Evolutionary conservation across 2,113 vertebrate species (phyloP), one percentile per base, ranked within the genome.

Genomic region (Cheilinus undulatus): DNA sequence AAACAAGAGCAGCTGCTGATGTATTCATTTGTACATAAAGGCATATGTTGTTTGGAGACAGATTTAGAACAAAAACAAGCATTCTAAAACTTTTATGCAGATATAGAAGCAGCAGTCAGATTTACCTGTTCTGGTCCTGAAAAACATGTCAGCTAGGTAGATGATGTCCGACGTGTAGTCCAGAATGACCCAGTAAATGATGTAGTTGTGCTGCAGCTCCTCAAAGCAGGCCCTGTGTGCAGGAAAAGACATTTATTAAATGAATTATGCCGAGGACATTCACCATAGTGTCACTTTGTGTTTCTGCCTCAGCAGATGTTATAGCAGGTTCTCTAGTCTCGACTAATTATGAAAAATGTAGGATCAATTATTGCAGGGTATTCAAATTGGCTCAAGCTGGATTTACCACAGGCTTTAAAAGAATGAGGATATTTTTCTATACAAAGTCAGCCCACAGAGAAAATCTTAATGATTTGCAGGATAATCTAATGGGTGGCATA

Each of bases 191-290:
- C 98, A 99, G 5, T 86, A 88, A 6, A 23, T n/a, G 60, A 98
- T 62, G 82, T 95, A 96, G 81, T 96, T 80, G 0, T 95, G 92
- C 71, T 99, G 97, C 66, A 99, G 92, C 80, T 99, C 98, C 78
- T 99, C 97, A 93, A 99, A 99, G 77, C 95, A 96, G 34, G 98
- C 96, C 91, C 97, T 99, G 88, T 66, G 72, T 45, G 22, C 2
- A 61, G 20, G 36, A 66, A 26, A 62, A 69, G 27, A 58, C 7
- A 11, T 38, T 13, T 7, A 45, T 17, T 45, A 3, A n/a, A 20
- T n/a, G n/a, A n/a, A 20, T 8, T 30, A 19, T 57, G 15, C 17
- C 24, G 3, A 32, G 12, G 22, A 49, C 4, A 8, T 36, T 22
- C 4, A 19, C 23, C 23, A 2, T 23, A n/a, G 5, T 10, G 10